These are phyloP conservation scores for Poecilia latipinna DNA, from an alignment of 2,113 vertebrate genomes.

Conservation along the genomic window DNA sequence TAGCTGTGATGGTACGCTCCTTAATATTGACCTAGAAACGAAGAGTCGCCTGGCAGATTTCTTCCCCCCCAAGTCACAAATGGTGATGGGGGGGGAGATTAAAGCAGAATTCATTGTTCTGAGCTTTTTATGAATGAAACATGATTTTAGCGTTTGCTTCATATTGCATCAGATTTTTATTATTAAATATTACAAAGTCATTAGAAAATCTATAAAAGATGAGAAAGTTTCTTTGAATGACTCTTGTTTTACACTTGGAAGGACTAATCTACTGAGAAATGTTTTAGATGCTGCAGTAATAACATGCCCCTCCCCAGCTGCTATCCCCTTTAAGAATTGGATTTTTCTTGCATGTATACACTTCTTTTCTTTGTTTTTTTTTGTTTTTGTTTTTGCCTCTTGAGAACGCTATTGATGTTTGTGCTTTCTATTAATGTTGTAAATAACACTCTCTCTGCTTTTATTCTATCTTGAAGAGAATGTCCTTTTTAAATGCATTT, in stretches of 20 bases:
- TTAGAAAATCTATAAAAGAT: slow-evolving; percentile 46
- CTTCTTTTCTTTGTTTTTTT: slow-evolving; percentile 40
- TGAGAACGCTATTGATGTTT: slow-evolving; percentile 72
- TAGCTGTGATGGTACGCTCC: slow-evolving; percentile 91
- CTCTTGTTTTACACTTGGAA: slow-evolving; percentile 45
- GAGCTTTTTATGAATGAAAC: slow-evolving; percentile 27
- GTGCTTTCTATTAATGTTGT: slow-evolving; percentile 54
- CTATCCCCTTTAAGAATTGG: slow-evolving; percentile 25
- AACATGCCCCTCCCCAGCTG: slow-evolving; percentile 18
- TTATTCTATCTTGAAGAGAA: slow-evolving; percentile 68
- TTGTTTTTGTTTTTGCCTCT: slow-evolving; percentile 11
- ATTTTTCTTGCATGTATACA: slow-evolving; percentile 60
- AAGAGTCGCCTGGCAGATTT: slow-evolving; percentile 37
- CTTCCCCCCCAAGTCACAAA: slow-evolving; percentile 22
- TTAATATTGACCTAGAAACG: slow-evolving; percentile 57
- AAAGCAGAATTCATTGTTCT: slow-evolving; percentile 42
- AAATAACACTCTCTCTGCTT: slow-evolving; percentile 49
- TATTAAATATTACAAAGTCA: slow-evolving; percentile 27
- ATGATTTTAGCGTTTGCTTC: slow-evolving; percentile 40
- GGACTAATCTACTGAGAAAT: slow-evolving; percentile 53
- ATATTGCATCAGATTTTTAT: slow-evolving; percentile 60
- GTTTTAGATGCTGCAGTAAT: slow-evolving; percentile 46
- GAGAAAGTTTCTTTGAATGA: slow-evolving; percentile 20
- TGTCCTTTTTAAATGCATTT: slow-evolving; percentile 52
- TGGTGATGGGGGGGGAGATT: slow-evolving; percentile 28